A percentile compares a stretch with the other conserved stretches of the same genome.
Evolutionary conservation across 2,888 invertebrate species (phyloP).

Genomic region (Hipparchia sbordonii): DNA sequence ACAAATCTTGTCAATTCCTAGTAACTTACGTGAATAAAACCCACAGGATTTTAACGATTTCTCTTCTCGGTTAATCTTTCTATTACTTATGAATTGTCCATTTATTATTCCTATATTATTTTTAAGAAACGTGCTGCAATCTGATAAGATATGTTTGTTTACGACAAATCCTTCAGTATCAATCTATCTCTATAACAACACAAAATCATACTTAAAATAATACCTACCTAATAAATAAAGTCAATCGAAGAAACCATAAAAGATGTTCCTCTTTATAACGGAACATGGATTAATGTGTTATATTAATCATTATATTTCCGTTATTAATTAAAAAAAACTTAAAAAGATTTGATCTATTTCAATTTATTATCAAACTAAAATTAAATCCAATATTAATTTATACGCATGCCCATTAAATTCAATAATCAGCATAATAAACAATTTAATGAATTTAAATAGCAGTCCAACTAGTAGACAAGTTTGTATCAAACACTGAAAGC

Average conservation of each 20-base stretch:
- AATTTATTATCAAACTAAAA: conserved; percentile 30
- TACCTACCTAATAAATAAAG: too few species aligned
- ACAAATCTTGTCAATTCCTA: too few species aligned
- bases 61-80: not conserved
- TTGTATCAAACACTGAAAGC: conserved; percentile 3
- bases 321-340: conserved; percentile 6
- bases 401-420: conserved; percentile 32
- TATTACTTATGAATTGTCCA: not conserved
- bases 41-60: too few species aligned
- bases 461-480: conserved; percentile 25
- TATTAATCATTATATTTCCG: conserved; percentile 7
- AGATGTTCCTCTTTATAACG: conserved; percentile 1
- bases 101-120: too few species aligned
- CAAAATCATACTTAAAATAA: too few species aligned
- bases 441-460: conserved; percentile 32
- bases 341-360: conserved; percentile 20
- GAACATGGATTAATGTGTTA: not conserved
- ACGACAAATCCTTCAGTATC: too few species aligned
- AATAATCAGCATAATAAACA: conserved; percentile 17
- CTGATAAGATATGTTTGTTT: too few species aligned
- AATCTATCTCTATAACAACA: too few species aligned
- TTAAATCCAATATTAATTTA: conserved; percentile 23
- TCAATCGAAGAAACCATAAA: not conserved
- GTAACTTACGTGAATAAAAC: too few species aligned
- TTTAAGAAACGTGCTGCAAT: too few species aligned